phyloP scores from a whole-genome alignment of 2,113 vertebrate species.

The Heliornis fulica region DNA sequence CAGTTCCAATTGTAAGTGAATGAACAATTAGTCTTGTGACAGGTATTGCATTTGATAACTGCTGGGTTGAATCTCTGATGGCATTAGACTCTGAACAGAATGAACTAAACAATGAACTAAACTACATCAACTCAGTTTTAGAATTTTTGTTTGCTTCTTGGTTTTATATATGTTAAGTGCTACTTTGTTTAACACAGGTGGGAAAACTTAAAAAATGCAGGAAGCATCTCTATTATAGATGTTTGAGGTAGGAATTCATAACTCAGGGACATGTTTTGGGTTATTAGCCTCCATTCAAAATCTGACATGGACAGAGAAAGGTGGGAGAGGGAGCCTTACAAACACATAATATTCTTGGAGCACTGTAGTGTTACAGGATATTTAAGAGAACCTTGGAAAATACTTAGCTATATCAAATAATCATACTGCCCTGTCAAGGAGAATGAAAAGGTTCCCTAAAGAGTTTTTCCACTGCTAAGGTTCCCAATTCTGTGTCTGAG shows the following conservation, averaged over 20 bases:
- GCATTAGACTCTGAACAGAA: not conserved
- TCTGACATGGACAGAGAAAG: not conserved
- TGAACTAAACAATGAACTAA: not conserved
- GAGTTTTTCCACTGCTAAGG: not conserved
- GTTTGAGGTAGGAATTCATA: not conserved
- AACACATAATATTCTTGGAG: not conserved
- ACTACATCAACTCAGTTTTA: not conserved
- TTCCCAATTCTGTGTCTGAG: not conserved
- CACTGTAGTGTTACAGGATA: not conserved
- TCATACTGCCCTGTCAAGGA: not conserved
- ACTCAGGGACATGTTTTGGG: not conserved
- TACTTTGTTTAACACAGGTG: not conserved
- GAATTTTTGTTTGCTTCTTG: not conserved
- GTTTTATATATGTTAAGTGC: not conserved
- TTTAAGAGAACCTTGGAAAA: not conserved
- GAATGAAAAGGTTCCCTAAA: not conserved
- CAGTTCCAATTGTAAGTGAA: not conserved
- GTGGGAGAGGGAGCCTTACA: not conserved
- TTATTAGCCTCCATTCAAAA: not conserved
- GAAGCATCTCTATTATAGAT: not conserved
- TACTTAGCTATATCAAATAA: not conserved
- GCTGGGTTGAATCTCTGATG: not conserved
- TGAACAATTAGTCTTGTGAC: not conserved
- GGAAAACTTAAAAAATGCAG: not conserved
- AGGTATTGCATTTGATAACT: not conserved